Evolutionary conservation across 1,140 invertebrate species (phyloP).

Genomic region (Alviniconcha marisindica): DNA sequence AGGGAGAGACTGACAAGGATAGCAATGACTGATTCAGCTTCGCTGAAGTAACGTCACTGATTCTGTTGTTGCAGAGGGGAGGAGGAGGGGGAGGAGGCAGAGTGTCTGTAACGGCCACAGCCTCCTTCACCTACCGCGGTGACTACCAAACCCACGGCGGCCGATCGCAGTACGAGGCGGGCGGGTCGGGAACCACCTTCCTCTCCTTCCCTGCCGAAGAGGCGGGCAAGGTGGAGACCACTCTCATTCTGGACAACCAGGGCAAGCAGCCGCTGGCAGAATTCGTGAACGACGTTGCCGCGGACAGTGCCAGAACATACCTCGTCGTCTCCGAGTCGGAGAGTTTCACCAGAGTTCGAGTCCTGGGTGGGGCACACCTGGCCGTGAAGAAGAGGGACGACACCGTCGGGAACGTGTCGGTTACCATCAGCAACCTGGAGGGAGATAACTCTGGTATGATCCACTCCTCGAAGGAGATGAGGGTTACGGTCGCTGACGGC

Average conservation of each 20-base stretch:
- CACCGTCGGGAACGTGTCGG: constrained; percentile 30
- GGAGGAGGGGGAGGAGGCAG: constrained; percentile 68
- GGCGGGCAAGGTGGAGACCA: constrained; percentile 17
- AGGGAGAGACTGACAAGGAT: too few species aligned
- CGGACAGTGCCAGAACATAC: constrained; percentile 61
- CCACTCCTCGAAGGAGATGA: constrained; percentile 56
- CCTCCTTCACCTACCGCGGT: constrained; percentile 54
- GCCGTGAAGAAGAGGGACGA: constrained; percentile 49
- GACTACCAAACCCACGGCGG: constrained; percentile 61
- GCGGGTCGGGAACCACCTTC: constrained; percentile 64
- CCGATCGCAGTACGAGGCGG: constrained; percentile 54
- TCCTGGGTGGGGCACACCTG: constrained; percentile 58
- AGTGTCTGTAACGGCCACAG: constrained; percentile 53
- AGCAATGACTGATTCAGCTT: too few species aligned
- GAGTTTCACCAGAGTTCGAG: background rate
- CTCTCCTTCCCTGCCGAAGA: constrained; percentile 46
- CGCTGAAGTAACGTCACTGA: too few species aligned
- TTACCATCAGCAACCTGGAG: constrained; percentile 57
- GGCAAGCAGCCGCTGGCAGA: constrained; percentile 49
- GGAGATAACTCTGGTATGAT: constrained; percentile 65
- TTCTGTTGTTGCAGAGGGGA: constrained; percentile 57
- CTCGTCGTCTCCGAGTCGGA: constrained; percentile 47
- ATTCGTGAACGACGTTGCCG: constrained; percentile 48
- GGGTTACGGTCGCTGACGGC: constrained; percentile 51
- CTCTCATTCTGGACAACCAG: constrained; percentile 60